Base-by-base conservation (phyloP, 2,113 vertebrate genomes). In the Charina bottae region DNA sequence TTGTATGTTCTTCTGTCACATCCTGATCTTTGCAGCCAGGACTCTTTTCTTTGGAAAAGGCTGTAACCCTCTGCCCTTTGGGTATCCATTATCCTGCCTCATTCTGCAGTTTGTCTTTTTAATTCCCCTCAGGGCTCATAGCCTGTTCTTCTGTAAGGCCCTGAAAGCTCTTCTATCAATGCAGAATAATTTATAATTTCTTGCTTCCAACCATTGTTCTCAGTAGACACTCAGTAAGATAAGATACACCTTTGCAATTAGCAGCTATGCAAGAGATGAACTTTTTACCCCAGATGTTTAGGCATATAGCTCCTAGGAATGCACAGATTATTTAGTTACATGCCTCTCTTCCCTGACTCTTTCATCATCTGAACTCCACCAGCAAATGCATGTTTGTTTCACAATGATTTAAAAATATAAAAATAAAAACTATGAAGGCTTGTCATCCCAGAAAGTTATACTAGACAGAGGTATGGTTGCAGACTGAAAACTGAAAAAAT, bases 381-480 rank as follows among this genome's bases (percentile, higher is more conserved):
- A 72, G 68, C n/a, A 72, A 33, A 72, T 37, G 19, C 15, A 68
- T 72, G 5, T 72, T 72, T 72, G 68, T 72, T 33, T 37, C 68
- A 72, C 2, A 72, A 72, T 37, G n/a, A 72, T 72, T 72, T 37
- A 0, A 37, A 17, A 72, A 72, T 72, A n/a, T 72, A 17, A 72
- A 15, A 72, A 37, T 37, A 37, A 72, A 72, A 72, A 37, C 6
- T 72, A 37, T 37, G n/a, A 87, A 23, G 15, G 58, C 37, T 94
- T 90, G 93, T 92, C 84, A 85, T 90, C 89, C 91, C 85, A 5
- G 11, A 68, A 93, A 33, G 49, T 91, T 91, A 91, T 72, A 89
- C 46, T 93, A 62, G 42, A 88, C 96, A 95, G 84, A 95, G 92
- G 92, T 96, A 93, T 89, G 93, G 90, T 90, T 60, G 58, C 88